Evolutionary conservation across 2,797 vertebrate genomes (phyloP).

Genomic region (Dryobates pubescens): DNA sequence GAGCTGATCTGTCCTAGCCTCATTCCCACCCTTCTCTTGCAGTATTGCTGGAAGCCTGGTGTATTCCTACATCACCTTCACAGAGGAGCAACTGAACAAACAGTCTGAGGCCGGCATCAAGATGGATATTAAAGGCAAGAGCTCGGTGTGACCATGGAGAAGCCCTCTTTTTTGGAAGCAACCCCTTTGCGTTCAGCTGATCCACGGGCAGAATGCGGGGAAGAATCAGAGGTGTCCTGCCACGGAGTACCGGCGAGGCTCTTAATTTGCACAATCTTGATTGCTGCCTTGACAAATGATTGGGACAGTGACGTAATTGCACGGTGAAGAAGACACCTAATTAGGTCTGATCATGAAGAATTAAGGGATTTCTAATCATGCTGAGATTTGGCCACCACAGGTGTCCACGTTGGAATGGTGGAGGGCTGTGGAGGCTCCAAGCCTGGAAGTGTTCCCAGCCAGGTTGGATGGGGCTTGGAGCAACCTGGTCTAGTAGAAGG

Average conservation of each 20-base stretch:
- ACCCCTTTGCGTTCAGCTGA: neutral
- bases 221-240: neutral
- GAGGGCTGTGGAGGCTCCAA: neutral
- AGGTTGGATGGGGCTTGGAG: too few species aligned
- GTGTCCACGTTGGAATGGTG: neutral
- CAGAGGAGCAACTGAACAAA: constrained; percentile 88
- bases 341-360: neutral
- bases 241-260: neutral
- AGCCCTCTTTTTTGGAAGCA: neutral
- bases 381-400: neutral
- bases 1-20: neutral
- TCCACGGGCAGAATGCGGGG: neutral
- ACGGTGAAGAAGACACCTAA: neutral
- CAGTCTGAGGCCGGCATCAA: constrained; percentile 72
- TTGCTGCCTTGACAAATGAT: constrained; percentile 65
- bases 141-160: constrained; percentile 73
- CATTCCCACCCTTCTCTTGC: neutral
- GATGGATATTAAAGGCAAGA: constrained; percentile 82
- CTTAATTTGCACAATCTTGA: constrained; percentile 58
- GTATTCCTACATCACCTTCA: constrained; percentile 95
- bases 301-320: neutral
- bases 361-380: neutral
- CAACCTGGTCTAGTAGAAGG: too few species aligned
- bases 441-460: too few species aligned
- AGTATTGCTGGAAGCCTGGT: constrained; percentile 97